A percentile compares a stretch with the other conserved stretches of the same genome.
phyloP scores from a whole-genome alignment of 1,140 invertebrate genomes.

The Pomacea maculata region DNA sequence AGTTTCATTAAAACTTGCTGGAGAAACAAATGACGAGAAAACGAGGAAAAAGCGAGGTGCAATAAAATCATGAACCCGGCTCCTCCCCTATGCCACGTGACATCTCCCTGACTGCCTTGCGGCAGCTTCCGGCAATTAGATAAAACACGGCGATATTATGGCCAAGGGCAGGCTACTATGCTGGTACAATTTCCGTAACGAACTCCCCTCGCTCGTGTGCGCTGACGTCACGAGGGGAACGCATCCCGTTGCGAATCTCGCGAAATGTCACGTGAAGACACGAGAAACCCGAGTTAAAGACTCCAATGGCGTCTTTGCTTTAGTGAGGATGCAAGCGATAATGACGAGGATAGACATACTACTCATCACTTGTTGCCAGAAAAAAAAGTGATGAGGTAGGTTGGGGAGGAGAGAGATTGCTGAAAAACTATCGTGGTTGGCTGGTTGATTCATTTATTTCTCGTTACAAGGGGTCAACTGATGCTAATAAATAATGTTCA shows the following conservation, averaged over 20 bases:
- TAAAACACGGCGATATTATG: conserved; percentile 3
- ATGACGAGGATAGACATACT: neutral
- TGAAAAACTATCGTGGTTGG: neutral
- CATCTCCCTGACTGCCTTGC: neutral
- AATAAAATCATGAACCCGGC: conserved; percentile 1
- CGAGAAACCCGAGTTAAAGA: too few species aligned
- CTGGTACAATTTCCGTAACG: conserved; percentile 4
- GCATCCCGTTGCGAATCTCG: too few species aligned
- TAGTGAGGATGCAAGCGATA: neutral
- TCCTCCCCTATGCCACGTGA: conserved; percentile 3
- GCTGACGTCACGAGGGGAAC: too few species aligned
- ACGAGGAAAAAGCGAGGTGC: conserved; percentile 6
- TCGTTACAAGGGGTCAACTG: too few species aligned
- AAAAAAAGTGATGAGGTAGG: neutral
- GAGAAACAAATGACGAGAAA: conserved; percentile 3
- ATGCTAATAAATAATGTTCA: too few species aligned
- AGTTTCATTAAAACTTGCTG: conserved; percentile 2
- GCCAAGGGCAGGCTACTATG: neutral
- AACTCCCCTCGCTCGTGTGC: too few species aligned
- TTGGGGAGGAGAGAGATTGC: neutral
- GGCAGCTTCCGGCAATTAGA: conserved; percentile 1
- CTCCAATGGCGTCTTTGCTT: too few species aligned
- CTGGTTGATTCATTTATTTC: too few species aligned
- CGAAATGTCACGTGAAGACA: too few species aligned
- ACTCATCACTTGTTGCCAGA: neutral